phyloP scores from a whole-genome alignment of 2,888 invertebrate species.

The Ecdyonurus torrentis region DNA sequence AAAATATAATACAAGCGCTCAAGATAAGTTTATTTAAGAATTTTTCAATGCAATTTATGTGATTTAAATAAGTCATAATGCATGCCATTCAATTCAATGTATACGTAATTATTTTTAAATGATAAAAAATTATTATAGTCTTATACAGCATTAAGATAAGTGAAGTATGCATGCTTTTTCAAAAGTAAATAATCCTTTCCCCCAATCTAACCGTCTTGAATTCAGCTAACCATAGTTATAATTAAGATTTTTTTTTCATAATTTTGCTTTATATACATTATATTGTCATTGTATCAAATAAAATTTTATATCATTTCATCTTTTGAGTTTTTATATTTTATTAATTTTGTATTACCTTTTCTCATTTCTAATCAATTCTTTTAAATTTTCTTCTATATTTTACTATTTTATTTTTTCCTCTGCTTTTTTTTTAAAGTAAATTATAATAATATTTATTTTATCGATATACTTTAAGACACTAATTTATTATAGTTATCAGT shows the following conservation, averaged over 20 bases:
- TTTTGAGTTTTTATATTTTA: conserved; percentile 1
- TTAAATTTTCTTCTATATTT: too few species aligned
- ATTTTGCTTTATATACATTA: too few species aligned
- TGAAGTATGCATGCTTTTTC: conserved; percentile 11
- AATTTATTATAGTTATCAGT: neutral
- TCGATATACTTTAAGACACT: neutral
- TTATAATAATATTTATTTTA: too few species aligned
- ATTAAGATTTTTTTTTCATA: neutral
- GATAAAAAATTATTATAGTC: too few species aligned
- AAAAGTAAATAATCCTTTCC: too few species aligned
- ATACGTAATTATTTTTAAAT: neutral
- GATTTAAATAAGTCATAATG: too few species aligned
- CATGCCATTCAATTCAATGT: neutral
- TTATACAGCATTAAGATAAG: neutral
- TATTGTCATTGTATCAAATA: conserved; percentile 1
- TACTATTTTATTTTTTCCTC: too few species aligned
- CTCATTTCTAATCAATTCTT: too few species aligned
- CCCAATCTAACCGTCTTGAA: neutral
- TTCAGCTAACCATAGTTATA: neutral
- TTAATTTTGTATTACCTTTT: neutral
- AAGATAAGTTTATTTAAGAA: too few species aligned
- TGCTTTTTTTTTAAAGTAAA: too few species aligned
- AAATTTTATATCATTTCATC: neutral
- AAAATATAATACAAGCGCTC: too few species aligned
- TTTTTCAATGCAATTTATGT: too few species aligned